These are phyloP conservation scores for Styela plicata DNA, from an alignment of 23 tunicate genomes.

Conservation along the genomic window DNA sequence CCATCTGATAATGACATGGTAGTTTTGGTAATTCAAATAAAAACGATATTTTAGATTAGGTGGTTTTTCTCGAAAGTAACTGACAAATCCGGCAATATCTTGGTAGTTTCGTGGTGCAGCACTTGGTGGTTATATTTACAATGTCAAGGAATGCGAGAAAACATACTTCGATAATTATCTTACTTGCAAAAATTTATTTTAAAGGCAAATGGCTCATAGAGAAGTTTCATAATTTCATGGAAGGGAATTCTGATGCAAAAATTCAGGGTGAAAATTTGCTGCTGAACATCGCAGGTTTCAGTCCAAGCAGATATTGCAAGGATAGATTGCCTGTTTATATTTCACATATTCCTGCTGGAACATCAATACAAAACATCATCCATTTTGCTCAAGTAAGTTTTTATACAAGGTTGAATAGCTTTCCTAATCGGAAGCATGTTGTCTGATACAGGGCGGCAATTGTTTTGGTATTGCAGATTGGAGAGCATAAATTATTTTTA, in stretches of 20 bases:
- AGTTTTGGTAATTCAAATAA: too few species aligned
- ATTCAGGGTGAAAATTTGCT: constrained; percentile 55
- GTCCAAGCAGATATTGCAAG: constrained; percentile 39
- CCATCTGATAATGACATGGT: too few species aligned
- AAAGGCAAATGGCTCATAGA: constrained; percentile 23
- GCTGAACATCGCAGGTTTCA: constrained; percentile 58
- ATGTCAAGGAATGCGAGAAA: too few species aligned
- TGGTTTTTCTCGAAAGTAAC: too few species aligned
- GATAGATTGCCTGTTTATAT: constrained; percentile 61
- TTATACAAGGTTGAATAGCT: neutral
- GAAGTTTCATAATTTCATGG: constrained; percentile 18
- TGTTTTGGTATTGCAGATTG: too few species aligned
- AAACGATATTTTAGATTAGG: neutral
- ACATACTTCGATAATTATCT: too few species aligned
- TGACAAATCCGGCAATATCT: too few species aligned
- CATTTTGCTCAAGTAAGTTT: constrained; percentile 75
- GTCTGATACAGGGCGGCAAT: too few species aligned
- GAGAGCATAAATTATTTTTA: too few species aligned
- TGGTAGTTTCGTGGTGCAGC: too few species aligned
- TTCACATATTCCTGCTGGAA: constrained; percentile 84
- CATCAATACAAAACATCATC: constrained; percentile 73
- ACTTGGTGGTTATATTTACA: too few species aligned
- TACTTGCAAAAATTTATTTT: too few species aligned
- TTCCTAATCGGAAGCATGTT: neutral
- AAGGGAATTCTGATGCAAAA: constrained; percentile 4